These are phyloP conservation scores for pig (Sus scrofa) DNA, from an alignment of 2,113 vertebrate genomes.

Conservation along the genomic window DNA sequence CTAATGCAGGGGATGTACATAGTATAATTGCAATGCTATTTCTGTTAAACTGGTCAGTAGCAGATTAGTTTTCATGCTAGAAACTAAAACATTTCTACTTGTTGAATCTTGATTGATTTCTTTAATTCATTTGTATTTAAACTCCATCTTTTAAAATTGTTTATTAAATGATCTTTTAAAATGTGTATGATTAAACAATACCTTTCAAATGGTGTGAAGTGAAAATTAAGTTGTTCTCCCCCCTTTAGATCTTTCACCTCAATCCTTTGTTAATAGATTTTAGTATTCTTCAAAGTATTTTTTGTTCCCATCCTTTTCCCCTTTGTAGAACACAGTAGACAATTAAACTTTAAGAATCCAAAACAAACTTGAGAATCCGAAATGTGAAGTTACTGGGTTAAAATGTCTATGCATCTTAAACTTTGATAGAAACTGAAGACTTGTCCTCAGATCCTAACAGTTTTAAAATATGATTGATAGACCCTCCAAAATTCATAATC, in stretches of 20 bases:
- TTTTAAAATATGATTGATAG: neutral
- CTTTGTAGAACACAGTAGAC: neutral
- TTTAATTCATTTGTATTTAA: neutral
- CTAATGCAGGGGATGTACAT: neutral
- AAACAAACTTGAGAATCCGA: neutral
- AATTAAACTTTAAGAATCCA: neutral
- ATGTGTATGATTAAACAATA: neutral
- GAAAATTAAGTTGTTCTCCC: neutral
- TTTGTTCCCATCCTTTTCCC: neutral
- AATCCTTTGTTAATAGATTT: neutral
- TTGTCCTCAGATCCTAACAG: neutral
- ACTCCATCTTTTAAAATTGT: neutral
- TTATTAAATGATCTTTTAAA: neutral
- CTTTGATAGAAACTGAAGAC: neutral
- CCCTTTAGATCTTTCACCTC: neutral
- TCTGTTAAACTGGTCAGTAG: neutral
- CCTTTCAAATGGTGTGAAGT: neutral
- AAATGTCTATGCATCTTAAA: neutral
- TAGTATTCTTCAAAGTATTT: neutral
- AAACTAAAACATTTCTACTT: neutral
- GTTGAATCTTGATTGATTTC: neutral
- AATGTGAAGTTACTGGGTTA: neutral
- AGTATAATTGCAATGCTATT: neutral
- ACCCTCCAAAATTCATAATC: neutral
- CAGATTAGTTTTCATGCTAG: neutral